These are phyloP conservation scores for Neodiprion fabricii DNA, from an alignment of 1,140 invertebrate species.

Conservation along the genomic window DNA sequence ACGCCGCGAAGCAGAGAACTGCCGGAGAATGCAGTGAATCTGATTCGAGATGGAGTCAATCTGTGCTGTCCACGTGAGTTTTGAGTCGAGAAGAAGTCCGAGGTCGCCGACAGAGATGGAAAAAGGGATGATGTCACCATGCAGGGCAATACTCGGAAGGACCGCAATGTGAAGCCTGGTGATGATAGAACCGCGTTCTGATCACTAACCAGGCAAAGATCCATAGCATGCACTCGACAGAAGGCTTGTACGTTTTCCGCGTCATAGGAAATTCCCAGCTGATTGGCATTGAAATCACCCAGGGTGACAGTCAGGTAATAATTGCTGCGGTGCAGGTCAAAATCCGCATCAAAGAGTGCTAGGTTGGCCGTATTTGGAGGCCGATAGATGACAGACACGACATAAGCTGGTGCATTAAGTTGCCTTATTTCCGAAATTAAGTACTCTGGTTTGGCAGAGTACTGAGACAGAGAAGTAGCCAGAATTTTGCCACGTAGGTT, in stretches of 20 bases:
- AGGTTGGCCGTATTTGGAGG: not conserved
- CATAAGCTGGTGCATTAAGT: not conserved
- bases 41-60: no score
- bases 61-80: no score
- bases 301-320: not conserved
- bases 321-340: not conserved
- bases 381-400: constrained; percentile 15
- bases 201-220: not conserved
- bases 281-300: not conserved
- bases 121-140: no score
- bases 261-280: not conserved
- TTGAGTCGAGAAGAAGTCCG: no score
- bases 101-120: no score
- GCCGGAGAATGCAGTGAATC: no score
- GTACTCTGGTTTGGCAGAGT: constrained; percentile 8
- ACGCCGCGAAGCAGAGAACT: no score
- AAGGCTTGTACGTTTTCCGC: not conserved
- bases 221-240: not conserved
- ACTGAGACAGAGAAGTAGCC: not conserved
- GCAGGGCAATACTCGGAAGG: no score
- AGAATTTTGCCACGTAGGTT: not conserved
- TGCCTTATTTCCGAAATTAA: not conserved
- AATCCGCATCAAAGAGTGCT: not conserved
- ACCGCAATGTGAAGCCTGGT: no score
- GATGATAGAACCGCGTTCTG: no score